These are phyloP conservation scores for Copidosoma aretas DNA, from an alignment of 2,888 invertebrate genomes.

Conservation along the genomic window DNA sequence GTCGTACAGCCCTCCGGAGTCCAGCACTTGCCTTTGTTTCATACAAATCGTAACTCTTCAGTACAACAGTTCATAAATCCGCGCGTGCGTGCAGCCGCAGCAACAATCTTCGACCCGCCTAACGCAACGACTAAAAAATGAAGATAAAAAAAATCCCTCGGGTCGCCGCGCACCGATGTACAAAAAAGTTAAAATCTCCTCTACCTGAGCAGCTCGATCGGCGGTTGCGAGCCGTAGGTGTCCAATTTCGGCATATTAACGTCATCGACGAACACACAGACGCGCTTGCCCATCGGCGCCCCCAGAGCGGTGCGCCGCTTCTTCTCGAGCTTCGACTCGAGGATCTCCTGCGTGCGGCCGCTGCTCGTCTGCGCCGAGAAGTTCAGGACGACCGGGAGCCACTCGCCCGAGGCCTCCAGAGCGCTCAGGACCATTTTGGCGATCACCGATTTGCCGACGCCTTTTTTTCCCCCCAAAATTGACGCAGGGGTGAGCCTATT, in stretches of 20 bases:
- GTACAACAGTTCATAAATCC: too few relatives aligned
- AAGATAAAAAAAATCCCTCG: too few relatives aligned
- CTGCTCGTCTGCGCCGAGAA: conserved; percentile 94
- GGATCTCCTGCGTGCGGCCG: conserved; percentile 81
- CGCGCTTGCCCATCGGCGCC: conserved; percentile 81
- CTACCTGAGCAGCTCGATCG: conserved; percentile 85
- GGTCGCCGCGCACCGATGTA: too few relatives aligned
- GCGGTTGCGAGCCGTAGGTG: conserved; percentile 89
- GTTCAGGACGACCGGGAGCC: conserved; percentile 80
- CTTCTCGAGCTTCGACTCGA: conserved; percentile 85
- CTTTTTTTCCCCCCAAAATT: conserved; percentile 60
- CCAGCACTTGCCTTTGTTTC: conserved; percentile 76
- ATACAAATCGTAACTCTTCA: too few relatives aligned
- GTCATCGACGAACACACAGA: conserved; percentile 88
- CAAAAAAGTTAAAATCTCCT: too few relatives aligned
- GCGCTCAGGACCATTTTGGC: conserved; percentile 77
- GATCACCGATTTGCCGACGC: conserved; percentile 89
- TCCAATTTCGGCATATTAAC: conserved; percentile 90
- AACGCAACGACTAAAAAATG: too few relatives aligned
- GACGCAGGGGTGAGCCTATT: too few relatives aligned
- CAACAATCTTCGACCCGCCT: too few relatives aligned
- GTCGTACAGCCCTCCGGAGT: conserved; percentile 85
- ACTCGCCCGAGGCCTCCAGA: conserved; percentile 68
- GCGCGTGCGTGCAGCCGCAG: too few relatives aligned
- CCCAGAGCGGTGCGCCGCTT: conserved; percentile 80